Conservation (phyloP, 2,113 vertebrate species). For the Rhombomys opimus region DNA sequence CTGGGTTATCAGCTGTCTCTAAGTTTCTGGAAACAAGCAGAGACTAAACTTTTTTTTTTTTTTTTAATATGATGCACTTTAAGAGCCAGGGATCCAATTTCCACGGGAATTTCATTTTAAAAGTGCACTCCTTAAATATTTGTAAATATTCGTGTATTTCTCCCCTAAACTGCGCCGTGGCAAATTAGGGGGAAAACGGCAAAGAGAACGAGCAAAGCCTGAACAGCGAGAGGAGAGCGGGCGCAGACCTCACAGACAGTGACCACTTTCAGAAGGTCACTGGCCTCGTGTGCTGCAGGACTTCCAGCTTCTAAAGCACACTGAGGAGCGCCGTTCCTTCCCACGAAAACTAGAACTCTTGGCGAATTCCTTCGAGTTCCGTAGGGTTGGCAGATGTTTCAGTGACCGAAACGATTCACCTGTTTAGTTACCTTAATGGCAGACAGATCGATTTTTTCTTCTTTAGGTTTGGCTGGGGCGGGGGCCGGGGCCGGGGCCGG, state of each 20-base stretch:
- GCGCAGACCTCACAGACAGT: neutral
- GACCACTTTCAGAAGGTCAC: neutral
- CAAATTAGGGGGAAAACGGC: constrained; percentile 5
- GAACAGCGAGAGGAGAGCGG: neutral
- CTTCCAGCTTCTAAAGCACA: constrained; percentile 30
- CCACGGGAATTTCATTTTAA: neutral
- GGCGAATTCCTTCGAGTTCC: constrained; percentile 4
- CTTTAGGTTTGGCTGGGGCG: constrained; percentile 87
- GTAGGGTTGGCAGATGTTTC: constrained; percentile 71
- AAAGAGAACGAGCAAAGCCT: neutral
- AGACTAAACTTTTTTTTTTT: constrained; percentile 49
- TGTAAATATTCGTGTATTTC: neutral
- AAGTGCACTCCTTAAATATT: neutral
- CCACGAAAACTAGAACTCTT: neutral
- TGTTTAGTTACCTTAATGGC: constrained; percentile 88
- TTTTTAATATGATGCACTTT: neutral
- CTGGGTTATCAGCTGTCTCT: constrained; percentile 56
- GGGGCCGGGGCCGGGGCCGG: constrained; percentile 80
- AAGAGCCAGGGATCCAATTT: constrained; percentile 46
- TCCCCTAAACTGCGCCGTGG: neutral
- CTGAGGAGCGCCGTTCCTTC: neutral
- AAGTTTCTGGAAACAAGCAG: constrained; percentile 67
- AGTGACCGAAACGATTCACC: constrained; percentile 62
- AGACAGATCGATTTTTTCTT: constrained; percentile 89
- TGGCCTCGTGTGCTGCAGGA: constrained; percentile 11